Conservation (phyloP, 35 echinoderm and acorn worm genomes). For the Heliocidaris tuberculata region DNA sequence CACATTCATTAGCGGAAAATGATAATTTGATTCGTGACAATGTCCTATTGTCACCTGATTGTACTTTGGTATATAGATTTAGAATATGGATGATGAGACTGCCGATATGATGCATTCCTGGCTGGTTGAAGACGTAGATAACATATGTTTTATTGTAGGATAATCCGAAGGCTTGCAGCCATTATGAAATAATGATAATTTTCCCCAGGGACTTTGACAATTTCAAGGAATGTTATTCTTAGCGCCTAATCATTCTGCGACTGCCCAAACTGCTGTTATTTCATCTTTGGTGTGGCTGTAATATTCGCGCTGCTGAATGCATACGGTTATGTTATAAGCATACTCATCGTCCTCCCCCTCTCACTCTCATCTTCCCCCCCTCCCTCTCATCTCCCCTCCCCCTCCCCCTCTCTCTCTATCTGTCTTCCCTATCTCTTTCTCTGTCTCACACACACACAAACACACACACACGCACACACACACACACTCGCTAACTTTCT, state of each 20-base stretch:
- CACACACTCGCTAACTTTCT: too few species aligned
- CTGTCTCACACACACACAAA: too few species aligned
- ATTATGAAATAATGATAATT: not conserved
- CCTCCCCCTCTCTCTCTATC: not conserved
- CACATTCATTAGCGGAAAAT: too few species aligned
- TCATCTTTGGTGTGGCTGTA: not conserved
- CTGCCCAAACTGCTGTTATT: not conserved
- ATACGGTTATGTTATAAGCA: not conserved
- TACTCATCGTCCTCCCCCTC: too few species aligned
- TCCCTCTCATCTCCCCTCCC: not conserved
- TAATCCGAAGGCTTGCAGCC: not conserved
- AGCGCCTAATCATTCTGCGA: not conserved
- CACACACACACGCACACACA: too few species aligned
- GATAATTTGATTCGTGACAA: too few species aligned
- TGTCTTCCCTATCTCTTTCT: too few species aligned
- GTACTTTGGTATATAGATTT: not conserved
- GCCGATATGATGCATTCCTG: not conserved
- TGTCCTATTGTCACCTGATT: not conserved
- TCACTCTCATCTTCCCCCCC: too few species aligned
- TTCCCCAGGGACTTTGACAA: not conserved
- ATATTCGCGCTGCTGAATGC: not conserved
- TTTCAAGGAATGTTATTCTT: not conserved
- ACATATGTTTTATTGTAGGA: not conserved
- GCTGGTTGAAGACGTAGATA: not conserved
- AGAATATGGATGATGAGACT: not conserved